A percentile compares a stretch with the other conserved stretches of the same genome.
Evolutionary conservation across 2,113 vertebrate genomes (phyloP).

Genomic region (Mus musculus): GRCm39 chr10:126758001-126758500

Average conservation of each 20-base stretch:
- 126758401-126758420: neutral
- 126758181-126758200: neutral
- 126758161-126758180: neutral
- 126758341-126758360: neutral
- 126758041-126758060: too few species aligned
- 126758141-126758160: neutral
- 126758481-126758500: neutral
- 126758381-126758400: neutral
- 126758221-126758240: neutral
- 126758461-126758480: neutral
- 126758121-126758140: neutral
- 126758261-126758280: neutral
- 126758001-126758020: too few species aligned
- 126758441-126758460: neutral
- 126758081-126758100: too few species aligned
- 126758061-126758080: too few species aligned
- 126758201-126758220: neutral
- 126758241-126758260: neutral
- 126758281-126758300: too few species aligned
- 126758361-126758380: neutral
- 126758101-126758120: neutral
- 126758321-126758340: neutral
- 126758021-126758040: too few species aligned
- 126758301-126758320: too few species aligned
- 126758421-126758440: too few species aligned